Evolutionary conservation across 1,140 invertebrate species (phyloP), one percentile per base, ranked within the genome.

Genomic region (Ostrea edulis): DNA sequence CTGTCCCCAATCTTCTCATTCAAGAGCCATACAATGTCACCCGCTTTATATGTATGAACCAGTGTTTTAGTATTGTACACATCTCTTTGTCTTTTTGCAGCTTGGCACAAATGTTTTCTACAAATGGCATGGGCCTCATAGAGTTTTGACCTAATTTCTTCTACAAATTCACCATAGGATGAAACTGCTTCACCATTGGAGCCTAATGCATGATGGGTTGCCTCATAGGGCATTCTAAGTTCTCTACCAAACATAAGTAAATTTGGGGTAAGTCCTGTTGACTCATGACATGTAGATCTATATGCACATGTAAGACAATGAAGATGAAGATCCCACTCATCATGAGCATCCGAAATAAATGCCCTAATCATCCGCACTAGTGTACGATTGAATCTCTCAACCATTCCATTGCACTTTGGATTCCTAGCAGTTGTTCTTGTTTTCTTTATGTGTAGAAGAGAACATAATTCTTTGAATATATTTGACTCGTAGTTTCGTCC

Each of bases 71-170:
- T 54, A 62, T 87, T 77, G 55, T 82, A 82, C 2, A 51, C 22
- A 58, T 82, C 77, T 82, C n/a, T 29, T 55, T 85, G 86, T 17
- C 55, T 14, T 51, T 82, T 82, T 62, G 68, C 71, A 14, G 25
- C 58, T 22, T 8, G 7, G 44, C 84, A n/a, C n/a, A 84, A 17
- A 44, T 89, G 25, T 62, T 54, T 53, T 35, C 85, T 20, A n/a
- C 77, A 86, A 44, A 89, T 25, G 58, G 65, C 53, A 65, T 85
- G 84, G n/a, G 65, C n/a, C 1, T 44, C 35, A 5, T 82, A 51
- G n/a, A 17, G 14, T 44, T 25, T 62, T 87, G 53, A 53, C 44
- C 81, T 55, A 20, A 87, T 55, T 17, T 82, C 62, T 9, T 82
- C 22, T 44, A 52, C 55, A n/a, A 53, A 87, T 22, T 58, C 29